Evolutionary conservation across 1,140 invertebrate species (phyloP), one percentile per base, ranked within the genome.

Genomic region (Tribolium castaneum): DNA sequence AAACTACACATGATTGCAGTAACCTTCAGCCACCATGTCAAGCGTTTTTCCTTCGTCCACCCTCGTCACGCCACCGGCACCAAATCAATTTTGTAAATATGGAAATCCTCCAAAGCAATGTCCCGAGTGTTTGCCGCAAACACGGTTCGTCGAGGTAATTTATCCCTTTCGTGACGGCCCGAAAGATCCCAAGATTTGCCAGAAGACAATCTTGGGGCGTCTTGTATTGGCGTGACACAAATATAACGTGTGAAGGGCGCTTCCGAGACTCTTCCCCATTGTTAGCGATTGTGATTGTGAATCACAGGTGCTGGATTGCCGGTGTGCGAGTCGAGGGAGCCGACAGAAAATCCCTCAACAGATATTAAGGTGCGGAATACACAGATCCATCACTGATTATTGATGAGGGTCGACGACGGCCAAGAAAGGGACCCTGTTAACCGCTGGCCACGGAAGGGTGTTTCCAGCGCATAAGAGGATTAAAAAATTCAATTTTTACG

Each of bases 41-140:
- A 2, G 39, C 39, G 9, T 45, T 45, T 45, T 45, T 30, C 39
- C 2, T 45, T 45, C 9, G 7, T 45, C 39, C 39, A 45, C 39
- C 39, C 39, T 45, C 39, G 7, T 45, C 39, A 45, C n/a, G n/a
- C 59, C 59, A 4, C 59, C 25, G 59, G 19, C 19, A n/a, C 5
- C 59, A 35, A 66, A 66, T 66, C 59, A 66, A 66, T 66, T 35
- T 66, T 35, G 59, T 35, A 66, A 66, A 66, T 66, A 66, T 66
- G 59, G 59, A 66, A 35, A 66, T 66, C 59, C 19, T 14, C 22
- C 25, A 10, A 62, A 25, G 19, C 22, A 62, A 25, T 62, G 56
- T 22, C 56, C 56, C 56, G 30, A 66, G 59, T 66, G 59, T 66
- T 66, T 35, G 25, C 59, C 25, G 59, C 59, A 66, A 66, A 35